Conservation (phyloP, 2,797 vertebrate genomes). For the Anniella stebbinsi region DNA sequence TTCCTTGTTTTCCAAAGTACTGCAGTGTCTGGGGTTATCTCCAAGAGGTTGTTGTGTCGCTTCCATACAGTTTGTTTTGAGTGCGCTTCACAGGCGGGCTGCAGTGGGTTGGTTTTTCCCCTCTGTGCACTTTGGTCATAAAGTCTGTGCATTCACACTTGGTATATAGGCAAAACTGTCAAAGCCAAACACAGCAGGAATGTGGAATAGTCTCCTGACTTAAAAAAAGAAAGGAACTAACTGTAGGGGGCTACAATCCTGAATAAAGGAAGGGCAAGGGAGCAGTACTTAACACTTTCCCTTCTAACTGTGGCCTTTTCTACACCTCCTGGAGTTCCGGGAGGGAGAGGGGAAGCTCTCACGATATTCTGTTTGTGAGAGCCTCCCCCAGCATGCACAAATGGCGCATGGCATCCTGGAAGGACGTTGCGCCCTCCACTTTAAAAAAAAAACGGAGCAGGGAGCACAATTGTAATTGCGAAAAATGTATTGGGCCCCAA, state of each 20-base stretch:
- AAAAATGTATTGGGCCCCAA: no score
- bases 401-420: no score
- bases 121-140: not conserved
- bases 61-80: slow-evolving; percentile 60
- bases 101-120: not conserved
- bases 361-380: no score
- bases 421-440: no score
- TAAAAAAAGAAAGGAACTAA: not conserved
- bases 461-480: no score
- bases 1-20: slow-evolving; percentile 55
- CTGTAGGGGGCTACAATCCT: not conserved
- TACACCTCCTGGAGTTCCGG: no score
- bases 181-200: not conserved
- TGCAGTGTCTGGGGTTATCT: slow-evolving; percentile 42
- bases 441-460: no score
- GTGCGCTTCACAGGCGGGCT: slow-evolving; percentile 28
- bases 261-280: not conserved
- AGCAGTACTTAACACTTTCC: no score
- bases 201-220: no score
- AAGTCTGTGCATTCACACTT: not conserved
- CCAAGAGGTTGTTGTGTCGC: slow-evolving; percentile 27
- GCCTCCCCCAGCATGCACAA: no score
- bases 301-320: no score
- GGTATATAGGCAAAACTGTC: slow-evolving; percentile 4
- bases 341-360: no score